Conservation (phyloP, 2,113 vertebrate genomes). For the Catagonus wagneri region DNA sequence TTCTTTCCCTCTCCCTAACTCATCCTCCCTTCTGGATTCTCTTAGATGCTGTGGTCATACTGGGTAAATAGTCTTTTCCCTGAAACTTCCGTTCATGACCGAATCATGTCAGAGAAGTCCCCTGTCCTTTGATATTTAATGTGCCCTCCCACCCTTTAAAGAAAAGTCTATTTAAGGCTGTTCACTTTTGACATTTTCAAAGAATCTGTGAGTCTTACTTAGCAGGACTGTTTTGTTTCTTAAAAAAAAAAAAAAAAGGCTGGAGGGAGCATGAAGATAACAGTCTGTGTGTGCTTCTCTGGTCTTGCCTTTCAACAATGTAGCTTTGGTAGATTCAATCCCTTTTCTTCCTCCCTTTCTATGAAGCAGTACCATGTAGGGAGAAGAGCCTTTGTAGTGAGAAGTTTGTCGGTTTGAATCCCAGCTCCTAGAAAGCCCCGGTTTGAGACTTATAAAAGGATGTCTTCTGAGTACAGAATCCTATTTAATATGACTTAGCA, state of each 20-base stretch:
- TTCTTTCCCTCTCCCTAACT: not conserved
- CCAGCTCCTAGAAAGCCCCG: not conserved
- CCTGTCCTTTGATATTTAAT: not conserved
- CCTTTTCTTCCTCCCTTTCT: not conserved
- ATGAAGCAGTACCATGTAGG: not conserved
- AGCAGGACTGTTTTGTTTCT: conserved; percentile 46
- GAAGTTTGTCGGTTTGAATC: not conserved
- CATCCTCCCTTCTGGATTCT: conserved; percentile 22
- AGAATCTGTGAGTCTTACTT: conserved; percentile 19
- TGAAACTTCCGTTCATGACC: not conserved
- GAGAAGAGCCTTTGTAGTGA: not conserved
- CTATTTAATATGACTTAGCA: not conserved
- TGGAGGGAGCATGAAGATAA: not conserved
- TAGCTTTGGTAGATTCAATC: not conserved
- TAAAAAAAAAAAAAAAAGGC: not conserved
- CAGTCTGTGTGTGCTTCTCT: not conserved
- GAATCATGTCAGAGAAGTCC: not conserved
- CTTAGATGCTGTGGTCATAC: not conserved
- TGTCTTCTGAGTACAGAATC: not conserved
- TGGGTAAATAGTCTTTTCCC: conserved; percentile 26
- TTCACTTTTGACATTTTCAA: conserved; percentile 9
- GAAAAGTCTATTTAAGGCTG: not conserved
- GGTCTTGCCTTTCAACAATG: not conserved
- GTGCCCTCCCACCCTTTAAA: not conserved
- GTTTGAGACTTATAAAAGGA: not conserved